Evolutionary conservation across 1,140 invertebrate genomes (phyloP).

Genomic region (Druon quercuslanigerum): DNA sequence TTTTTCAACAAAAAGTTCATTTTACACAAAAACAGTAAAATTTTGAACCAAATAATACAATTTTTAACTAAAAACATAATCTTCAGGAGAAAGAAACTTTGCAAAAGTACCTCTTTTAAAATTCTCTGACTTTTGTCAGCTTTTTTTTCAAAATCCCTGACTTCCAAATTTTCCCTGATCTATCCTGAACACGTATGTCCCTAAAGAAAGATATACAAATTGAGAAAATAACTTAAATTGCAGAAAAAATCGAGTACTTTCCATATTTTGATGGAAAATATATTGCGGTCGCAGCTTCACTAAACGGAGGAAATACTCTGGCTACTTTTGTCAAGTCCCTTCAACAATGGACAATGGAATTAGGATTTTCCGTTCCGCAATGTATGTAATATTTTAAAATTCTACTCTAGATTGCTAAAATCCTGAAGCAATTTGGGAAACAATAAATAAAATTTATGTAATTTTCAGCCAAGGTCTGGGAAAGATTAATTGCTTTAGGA

Average conservation of each 20-base stretch:
- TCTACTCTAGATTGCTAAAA: no score
- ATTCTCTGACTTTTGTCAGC: no score
- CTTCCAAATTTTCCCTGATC: no score
- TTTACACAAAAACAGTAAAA: no score
- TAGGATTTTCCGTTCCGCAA: slow-evolving; percentile 86
- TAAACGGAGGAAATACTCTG: slow-evolving; percentile 92
- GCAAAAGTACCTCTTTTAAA: no score
- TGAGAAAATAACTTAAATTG: slow-evolving; percentile 5
- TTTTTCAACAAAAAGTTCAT: no score
- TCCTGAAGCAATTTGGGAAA: neutral
- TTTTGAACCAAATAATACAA: no score
- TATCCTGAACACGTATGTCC: no score
- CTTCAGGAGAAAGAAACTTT: no score
- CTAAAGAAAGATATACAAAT: neutral
- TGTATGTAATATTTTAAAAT: slow-evolving; percentile 66
- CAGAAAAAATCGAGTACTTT: slow-evolving; percentile 80
- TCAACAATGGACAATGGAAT: slow-evolving; percentile 87
- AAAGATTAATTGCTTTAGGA: slow-evolving; percentile 81
- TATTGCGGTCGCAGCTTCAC: slow-evolving; percentile 88
- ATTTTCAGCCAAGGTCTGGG: slow-evolving; percentile 85
- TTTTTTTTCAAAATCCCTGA: no score
- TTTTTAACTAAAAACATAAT: no score
- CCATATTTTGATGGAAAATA: slow-evolving; percentile 87
- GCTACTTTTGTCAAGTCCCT: slow-evolving; percentile 88
- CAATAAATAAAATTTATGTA: slow-evolving; percentile 2